These are phyloP conservation scores for Sardinella longiceps DNA, from an alignment of 2,797 vertebrate species.

Conservation along the genomic window DNA sequence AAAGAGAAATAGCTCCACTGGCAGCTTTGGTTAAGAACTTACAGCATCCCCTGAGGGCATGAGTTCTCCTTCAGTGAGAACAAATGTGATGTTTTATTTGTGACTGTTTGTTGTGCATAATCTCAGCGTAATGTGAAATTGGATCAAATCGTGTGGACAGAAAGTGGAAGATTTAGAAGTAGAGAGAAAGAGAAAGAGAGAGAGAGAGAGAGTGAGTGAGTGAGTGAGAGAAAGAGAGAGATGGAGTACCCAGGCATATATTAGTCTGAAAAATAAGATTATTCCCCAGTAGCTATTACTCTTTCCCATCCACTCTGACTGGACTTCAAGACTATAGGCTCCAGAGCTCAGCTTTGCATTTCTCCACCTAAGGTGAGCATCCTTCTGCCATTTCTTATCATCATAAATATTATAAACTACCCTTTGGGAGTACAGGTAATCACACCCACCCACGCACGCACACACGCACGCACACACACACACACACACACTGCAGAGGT, in stretches of 20 bases:
- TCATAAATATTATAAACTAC: slow-evolving; percentile 60
- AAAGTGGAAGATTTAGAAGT: neutral
- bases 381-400: slow-evolving; percentile 62
- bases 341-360: slow-evolving; percentile 49
- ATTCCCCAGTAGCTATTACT: slow-evolving; percentile 71
- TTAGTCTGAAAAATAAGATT: slow-evolving; percentile 64
- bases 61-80: neutral
- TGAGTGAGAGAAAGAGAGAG: too few species aligned
- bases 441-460: slow-evolving; percentile 30
- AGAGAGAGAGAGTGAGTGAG: slow-evolving; percentile 44
- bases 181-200: slow-evolving; percentile 30
- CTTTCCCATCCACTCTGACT: slow-evolving; percentile 74
- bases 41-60: neutral
- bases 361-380: slow-evolving; percentile 69
- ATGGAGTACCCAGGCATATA: neutral
- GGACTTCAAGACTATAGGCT: slow-evolving; percentile 68
- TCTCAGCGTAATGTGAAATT: neutral
- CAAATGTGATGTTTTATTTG: neutral
- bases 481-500: neutral
- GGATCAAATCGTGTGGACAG: too few species aligned
- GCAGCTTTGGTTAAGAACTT: neutral
- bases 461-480: neutral
- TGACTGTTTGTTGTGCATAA: neutral
- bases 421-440: slow-evolving; percentile 54
- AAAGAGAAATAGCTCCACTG: neutral